phyloP scores from a whole-genome alignment of 2,888 invertebrate species.

The Cerceris rybyensis region DNA sequence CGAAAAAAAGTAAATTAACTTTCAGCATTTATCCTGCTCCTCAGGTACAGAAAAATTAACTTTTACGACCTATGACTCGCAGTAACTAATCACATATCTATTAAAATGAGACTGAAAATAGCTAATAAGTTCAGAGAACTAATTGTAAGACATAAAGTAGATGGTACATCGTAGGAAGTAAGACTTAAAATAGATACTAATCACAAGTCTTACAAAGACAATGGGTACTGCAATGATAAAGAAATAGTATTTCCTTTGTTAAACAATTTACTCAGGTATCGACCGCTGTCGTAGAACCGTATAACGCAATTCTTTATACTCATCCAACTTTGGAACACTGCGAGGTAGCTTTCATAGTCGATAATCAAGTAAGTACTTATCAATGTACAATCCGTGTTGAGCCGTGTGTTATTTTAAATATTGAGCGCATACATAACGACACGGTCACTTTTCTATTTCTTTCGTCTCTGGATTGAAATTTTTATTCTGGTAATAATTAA shows the following conservation, averaged over 20 bases:
- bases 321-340: constrained; percentile 79
- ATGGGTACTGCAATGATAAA: no score
- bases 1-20: constrained; percentile 95
- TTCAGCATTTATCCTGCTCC: constrained; percentile 98
- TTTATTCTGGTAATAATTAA: no score
- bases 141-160: background rate
- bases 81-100: no score
- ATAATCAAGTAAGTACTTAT: constrained; percentile 75
- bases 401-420: no score
- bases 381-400: no score
- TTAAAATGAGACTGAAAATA: no score
- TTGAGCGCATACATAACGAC: no score
- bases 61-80: background rate
- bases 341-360: constrained; percentile 79
- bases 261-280: constrained; percentile 77
- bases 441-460: no score
- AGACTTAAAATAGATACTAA: no score
- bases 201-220: no score
- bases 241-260: background rate
- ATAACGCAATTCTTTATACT: constrained; percentile 78
- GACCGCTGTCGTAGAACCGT: constrained; percentile 78
- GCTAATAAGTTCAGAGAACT: background rate
- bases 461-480: background rate
- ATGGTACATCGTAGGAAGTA: no score
- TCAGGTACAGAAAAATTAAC: constrained; percentile 84